Percentiles rank a stretch among this genome's conserved stretches.
Conservation (phyloP, 2,797 vertebrate genomes). For the Cynopterus sphinx region DNA sequence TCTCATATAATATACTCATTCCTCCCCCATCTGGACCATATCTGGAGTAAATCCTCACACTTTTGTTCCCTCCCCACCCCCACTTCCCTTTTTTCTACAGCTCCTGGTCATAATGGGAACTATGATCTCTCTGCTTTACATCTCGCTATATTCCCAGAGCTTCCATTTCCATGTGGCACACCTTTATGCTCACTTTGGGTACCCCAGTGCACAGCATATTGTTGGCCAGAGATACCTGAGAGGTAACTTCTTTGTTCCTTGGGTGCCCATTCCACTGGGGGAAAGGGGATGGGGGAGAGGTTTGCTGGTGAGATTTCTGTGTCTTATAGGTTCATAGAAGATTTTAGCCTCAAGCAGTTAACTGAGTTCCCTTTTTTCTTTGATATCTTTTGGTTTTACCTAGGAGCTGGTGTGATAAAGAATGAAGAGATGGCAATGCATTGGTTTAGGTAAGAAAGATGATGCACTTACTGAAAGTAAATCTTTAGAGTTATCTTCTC, state of each 20-base stretch:
- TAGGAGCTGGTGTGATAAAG: constrained; percentile 82
- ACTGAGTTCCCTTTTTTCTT: background rate
- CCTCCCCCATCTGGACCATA: background rate
- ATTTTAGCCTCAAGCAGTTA: background rate
- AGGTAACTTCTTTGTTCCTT: constrained; percentile 71
- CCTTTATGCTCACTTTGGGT: constrained; percentile 77
- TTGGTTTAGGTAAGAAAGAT: constrained; percentile 83
- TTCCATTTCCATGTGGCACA: constrained; percentile 84
- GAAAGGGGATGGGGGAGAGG: rapidly evolving
- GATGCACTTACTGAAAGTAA: background rate
- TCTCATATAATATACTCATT: background rate
- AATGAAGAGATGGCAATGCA: constrained; percentile 80
- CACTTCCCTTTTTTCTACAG: constrained; percentile 42
- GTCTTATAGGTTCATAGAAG: background rate
- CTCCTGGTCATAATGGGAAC: constrained; percentile 63
- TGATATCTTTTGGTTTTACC: constrained; percentile 44
- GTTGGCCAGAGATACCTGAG: constrained; percentile 84
- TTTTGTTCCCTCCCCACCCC: background rate
- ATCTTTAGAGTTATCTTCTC: background rate
- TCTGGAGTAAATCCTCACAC: background rate
- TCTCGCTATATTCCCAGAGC: constrained; percentile 70
- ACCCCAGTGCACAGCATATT: constrained; percentile 78
- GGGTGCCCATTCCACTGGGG: background rate
- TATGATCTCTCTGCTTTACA: constrained; percentile 78
- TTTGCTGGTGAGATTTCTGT: background rate